Evolutionary conservation across 2,888 invertebrate genomes (phyloP).

Genomic region (Gryllus longicercus): DNA sequence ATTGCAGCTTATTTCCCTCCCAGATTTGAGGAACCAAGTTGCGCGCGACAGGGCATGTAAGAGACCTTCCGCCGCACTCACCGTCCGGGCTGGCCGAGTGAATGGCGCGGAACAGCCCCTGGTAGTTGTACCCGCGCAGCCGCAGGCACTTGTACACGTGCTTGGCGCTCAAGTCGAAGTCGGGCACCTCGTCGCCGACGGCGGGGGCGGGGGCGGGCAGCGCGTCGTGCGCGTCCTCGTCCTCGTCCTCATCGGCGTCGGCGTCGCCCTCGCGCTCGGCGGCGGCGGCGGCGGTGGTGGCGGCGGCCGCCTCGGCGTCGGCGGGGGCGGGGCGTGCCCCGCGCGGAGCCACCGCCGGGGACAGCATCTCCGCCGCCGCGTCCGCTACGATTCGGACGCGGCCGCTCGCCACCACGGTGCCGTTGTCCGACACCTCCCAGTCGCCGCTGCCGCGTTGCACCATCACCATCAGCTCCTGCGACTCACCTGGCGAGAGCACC

Average conservation of each 20-base stretch:
- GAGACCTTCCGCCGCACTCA: background rate
- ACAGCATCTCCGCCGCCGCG: background rate
- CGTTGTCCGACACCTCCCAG: background rate
- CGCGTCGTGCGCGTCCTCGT: background rate
- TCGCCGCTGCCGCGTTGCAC: background rate
- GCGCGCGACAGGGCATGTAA: background rate
- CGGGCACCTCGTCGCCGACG: background rate
- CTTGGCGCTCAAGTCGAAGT: slow-evolving; percentile 44
- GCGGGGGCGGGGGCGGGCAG: background rate
- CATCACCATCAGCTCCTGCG: background rate
- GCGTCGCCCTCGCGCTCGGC: background rate
- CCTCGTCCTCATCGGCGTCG: background rate
- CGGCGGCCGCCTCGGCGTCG: background rate
- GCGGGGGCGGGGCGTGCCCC: background rate
- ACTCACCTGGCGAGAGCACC: background rate
- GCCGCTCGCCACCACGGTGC: background rate
- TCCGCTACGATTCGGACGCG: background rate
- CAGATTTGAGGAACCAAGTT: background rate
- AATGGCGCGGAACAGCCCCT: slow-evolving; percentile 51
- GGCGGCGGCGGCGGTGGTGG: background rate
- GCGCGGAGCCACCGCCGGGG: background rate
- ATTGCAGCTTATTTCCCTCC: too few species aligned
- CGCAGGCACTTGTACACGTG: slow-evolving; percentile 70
- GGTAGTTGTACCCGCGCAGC: slow-evolving; percentile 67
- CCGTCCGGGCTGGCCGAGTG: background rate